Base-by-base conservation (phyloP, 2,797 vertebrate species). In the Bradypus variegatus region DNA sequence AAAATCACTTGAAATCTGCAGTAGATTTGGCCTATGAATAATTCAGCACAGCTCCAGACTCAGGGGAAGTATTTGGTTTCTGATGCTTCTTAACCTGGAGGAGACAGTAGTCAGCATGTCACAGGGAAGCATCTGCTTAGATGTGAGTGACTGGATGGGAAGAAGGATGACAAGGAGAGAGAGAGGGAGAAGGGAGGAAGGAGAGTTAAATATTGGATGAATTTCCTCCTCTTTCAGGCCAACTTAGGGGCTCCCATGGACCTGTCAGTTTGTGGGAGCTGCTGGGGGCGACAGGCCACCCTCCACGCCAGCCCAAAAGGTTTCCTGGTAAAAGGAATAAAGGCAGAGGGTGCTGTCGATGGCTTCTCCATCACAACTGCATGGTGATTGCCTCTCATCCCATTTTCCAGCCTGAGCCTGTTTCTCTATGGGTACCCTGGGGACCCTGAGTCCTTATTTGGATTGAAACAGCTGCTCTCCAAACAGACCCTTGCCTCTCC, bases 41-140 rank as follows among this genome's bases (percentile, higher is more conserved):
- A 96, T 96, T 96, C 82, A 96, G 85, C 84, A 94, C 58, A 75
- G 87, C 93, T 96, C 83, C 70, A 29, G 45, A 80, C 0, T 1
- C 83, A 79, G 33, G 93, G 91, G 94, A 94, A 95, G 91, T 96
- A 86, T 92, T 95, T 87, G 73, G 94, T 96, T 97, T 95, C 95
- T 96, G 93, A 92, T 92, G 83, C 79, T 79, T 90, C 91, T 95
- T 92, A 96, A 92, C 89, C 69, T 88, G 89, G 87, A 93, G 86
- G 95, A 7, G 0, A 83, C 27, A 41, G 72, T 45, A 72, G 13
- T 8, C 33, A 94, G 86, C 91, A 79, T 14, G 81, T 95, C 73
- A 91, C 89, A 82, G 95, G 92, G 92, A 85, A 92, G 80, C n/a
- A 27, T 93, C 55, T 89, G 45, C 94, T 96, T 70, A 76, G 94